Base-by-base conservation (phyloP, 1,140 invertebrate species). In the Dendroctonus ponderosae region DNA sequence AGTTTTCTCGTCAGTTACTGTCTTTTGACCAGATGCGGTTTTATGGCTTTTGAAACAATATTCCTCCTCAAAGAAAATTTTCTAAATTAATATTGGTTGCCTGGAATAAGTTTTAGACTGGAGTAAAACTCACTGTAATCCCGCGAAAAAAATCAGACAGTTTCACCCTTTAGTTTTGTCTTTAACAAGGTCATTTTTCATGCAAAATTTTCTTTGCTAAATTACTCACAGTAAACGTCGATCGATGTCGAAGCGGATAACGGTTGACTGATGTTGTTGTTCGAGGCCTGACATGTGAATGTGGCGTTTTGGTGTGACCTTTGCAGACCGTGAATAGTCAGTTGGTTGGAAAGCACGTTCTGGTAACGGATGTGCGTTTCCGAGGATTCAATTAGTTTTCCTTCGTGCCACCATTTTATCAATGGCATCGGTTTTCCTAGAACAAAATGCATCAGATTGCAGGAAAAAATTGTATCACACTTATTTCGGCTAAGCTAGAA, bases 351-450 rank as follows among this genome's bases (percentile, higher is more conserved):
- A 74, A 72, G 72, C 12, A 75, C 74, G 61, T 77, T 75, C 62
- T 71, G 67, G 79, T 74, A 70, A 5, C 81, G 81, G 40, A 81
- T 83, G 1, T 73, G 74, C 7, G 76, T 80, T 59, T 85, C 84
- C 9, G 80, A 81, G 0, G 83, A 81, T 63, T 90, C 87, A 12
- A 90, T 76, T 40, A 94, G 82, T 15, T 86, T 86, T 46, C 88
- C 90, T 67, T 89, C 91, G 74, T 90, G 84, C 84, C 91, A 92
- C 93, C 93, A 96, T 72, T 88, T 90, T 9, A 96, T 86, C 67
- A 84, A 85, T 5, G 93, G 93, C 43, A 86, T 84, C 0, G 93
- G 93, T 68, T 87, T 87, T 70, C 93, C 93, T 96, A 78, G 15
- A 80, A 78, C 26, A 26, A 26, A 26, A 26, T 26, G 26, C 26